These are phyloP conservation scores for Daktulosphaira vitifoliae DNA, from an alignment of 1,140 invertebrate genomes.

Conservation along the genomic window DNA sequence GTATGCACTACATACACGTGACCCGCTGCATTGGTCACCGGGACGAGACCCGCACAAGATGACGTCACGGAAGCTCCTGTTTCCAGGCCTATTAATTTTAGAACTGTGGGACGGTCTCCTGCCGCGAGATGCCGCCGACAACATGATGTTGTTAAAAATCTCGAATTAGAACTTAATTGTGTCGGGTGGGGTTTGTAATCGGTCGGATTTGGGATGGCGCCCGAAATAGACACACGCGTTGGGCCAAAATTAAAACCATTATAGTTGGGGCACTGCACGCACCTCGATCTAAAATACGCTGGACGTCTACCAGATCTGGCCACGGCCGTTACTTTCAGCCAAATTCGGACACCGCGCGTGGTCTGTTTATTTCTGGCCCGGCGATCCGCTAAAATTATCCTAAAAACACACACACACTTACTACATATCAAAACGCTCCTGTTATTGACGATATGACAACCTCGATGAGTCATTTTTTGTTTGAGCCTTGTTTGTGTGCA, in stretches of 20 bases:
- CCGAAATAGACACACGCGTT: neutral
- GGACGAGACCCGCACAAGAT: slow-evolving; percentile 9
- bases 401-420: neutral
- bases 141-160: too few relatives aligned
- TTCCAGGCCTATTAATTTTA: too few relatives aligned
- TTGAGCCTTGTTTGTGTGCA: neutral
- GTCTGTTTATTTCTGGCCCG: slow-evolving; percentile 17
- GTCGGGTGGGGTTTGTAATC: too few relatives aligned
- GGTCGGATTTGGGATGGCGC: neutral
- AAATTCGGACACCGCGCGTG: slow-evolving; percentile 1
- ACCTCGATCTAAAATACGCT: slow-evolving; percentile 4
- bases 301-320: slow-evolving; percentile 26
- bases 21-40: slow-evolving; percentile 13
- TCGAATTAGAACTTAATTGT: too few relatives aligned
- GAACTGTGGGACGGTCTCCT: neutral
- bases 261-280: neutral
- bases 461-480: slow-evolving; percentile 6
- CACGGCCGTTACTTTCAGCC: neutral
- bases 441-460: too few relatives aligned
- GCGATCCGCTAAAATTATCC: slow-evolving; percentile 19
- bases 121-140: neutral
- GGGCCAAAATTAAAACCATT: slow-evolving; percentile 15
- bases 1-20: neutral
- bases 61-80: slow-evolving; percentile 22
- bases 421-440: neutral